These are phyloP conservation scores for Slavum lentiscoides DNA, from an alignment of 2,888 invertebrate species.

Conservation along the genomic window DNA sequence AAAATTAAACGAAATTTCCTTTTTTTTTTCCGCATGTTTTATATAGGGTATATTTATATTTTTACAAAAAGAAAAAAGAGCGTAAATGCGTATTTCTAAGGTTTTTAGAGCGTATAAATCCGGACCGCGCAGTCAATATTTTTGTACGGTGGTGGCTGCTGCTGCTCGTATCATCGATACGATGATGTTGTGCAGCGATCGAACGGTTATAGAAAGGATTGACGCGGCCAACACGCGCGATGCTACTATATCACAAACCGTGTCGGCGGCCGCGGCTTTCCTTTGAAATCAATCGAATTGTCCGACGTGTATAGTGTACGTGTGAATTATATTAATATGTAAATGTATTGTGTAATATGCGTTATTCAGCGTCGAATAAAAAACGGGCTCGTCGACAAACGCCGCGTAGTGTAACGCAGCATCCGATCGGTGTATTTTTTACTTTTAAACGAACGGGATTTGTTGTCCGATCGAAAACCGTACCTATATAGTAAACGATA, in stretches of 20 bases:
- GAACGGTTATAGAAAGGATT: conserved; percentile 34
- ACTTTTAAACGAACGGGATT: not conserved
- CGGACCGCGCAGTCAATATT: not conserved
- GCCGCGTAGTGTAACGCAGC: too few species aligned
- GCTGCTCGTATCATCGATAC: too few species aligned
- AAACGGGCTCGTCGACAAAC: not conserved
- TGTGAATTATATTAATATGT: conserved; percentile 6
- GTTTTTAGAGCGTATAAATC: too few species aligned
- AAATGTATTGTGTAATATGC: not conserved
- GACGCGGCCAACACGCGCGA: conserved; percentile 24
- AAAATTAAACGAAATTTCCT: too few species aligned
- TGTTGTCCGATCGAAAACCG: not conserved
- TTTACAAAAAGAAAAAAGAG: too few species aligned
- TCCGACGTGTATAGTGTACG: not conserved
- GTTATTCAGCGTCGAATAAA: not conserved
- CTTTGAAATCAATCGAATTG: conserved; percentile 45
- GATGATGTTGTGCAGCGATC: conserved; percentile 1
- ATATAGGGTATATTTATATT: too few species aligned
- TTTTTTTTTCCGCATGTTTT: too few species aligned
- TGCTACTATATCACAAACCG: too few species aligned
- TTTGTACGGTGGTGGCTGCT: not conserved
- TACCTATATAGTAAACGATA: not conserved
- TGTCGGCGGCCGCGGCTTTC: conserved; percentile 27
- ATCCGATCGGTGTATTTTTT: not conserved
- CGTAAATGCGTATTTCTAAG: too few species aligned